phyloP scores from a whole-genome alignment of 2,888 invertebrate genomes.

The Xestia xanthographa region DNA sequence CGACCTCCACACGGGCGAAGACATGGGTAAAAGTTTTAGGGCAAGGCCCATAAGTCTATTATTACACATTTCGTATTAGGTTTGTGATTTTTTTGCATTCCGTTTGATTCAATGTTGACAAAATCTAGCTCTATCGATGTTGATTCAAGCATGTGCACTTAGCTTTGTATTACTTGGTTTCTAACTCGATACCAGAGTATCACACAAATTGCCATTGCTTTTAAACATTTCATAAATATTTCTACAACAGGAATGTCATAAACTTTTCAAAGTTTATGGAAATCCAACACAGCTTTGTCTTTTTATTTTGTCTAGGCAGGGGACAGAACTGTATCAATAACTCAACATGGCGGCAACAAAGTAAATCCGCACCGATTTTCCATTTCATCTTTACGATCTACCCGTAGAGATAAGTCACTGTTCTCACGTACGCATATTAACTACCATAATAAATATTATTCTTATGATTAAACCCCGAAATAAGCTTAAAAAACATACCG shows the following conservation, averaged over 20 bases:
- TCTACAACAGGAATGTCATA: neutral
- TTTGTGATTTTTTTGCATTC: neutral
- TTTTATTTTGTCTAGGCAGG: neutral
- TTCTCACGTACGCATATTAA: neutral
- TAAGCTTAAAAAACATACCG: constrained; percentile 5
- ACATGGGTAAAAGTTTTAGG: neutral
- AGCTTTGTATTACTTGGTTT: neutral
- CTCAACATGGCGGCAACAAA: neutral
- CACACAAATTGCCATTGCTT: neutral
- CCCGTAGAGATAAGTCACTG: neutral
- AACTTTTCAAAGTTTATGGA: neutral
- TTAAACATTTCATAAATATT: neutral
- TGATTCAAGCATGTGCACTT: neutral
- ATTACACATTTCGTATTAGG: neutral
- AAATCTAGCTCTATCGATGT: neutral
- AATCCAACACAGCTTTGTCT: neutral
- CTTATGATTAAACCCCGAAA: constrained; percentile 16
- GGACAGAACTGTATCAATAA: too few relatives aligned
- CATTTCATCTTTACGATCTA: neutral
- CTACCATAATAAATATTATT: constrained; percentile 19
- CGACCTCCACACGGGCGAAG: neutral
- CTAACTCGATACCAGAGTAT: neutral
- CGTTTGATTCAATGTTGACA: neutral
- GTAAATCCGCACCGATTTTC: neutral
- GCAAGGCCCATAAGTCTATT: neutral